Base-by-base conservation (phyloP, 2,113 vertebrate genomes). In the Thalassoma bifasciatum region DNA sequence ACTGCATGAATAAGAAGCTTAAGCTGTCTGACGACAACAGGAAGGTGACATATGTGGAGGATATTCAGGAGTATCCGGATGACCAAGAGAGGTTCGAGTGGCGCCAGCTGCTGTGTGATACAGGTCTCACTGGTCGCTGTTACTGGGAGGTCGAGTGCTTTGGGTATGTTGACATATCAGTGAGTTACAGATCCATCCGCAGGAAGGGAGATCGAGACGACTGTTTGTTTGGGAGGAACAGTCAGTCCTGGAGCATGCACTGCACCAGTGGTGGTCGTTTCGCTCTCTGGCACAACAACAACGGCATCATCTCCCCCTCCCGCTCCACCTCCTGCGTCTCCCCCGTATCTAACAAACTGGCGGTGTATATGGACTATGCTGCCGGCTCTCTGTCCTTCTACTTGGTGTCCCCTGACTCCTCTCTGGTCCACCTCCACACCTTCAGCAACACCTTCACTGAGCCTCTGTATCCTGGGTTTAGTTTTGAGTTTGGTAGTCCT, bases 311-410 rank as follows among this genome's bases (percentile, higher is more conserved):
- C 6, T 30, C 30, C 30, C 6, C 46, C 7, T n/a, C 30, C 30
- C 6, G 17, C 7, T n/a, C 17, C 19, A n/a, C 19, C 46, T 47
- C 7, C 46, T 47, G 17, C 5, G 16, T 16, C 13, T n/a, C 46
- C 19, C 19, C 17, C 46, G 1, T 17, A 8, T 47, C 46, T n/a
- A 8, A 42, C 50, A 66, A 49, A 40, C 49, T 36, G 1, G 40
- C 59, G 2, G 38, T 62, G 13, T 62, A 10, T 26, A 13, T 62
- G 14, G 59, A 62, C 23, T 44, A 14, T 46, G 40, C 44, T 19
- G 46, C 61, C n/a, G 61, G 61, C 5, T 9, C 10, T 34, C 26
- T 64, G 26, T 64, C 61, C 26, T 64, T 64, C 42, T 62, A 46
- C 40, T 17, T 8, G 7, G 59, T 62, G 11, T 24, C n/a, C 2